Conservation (phyloP, 2,797 vertebrate genomes). For the Poecilia wingei region DNA sequence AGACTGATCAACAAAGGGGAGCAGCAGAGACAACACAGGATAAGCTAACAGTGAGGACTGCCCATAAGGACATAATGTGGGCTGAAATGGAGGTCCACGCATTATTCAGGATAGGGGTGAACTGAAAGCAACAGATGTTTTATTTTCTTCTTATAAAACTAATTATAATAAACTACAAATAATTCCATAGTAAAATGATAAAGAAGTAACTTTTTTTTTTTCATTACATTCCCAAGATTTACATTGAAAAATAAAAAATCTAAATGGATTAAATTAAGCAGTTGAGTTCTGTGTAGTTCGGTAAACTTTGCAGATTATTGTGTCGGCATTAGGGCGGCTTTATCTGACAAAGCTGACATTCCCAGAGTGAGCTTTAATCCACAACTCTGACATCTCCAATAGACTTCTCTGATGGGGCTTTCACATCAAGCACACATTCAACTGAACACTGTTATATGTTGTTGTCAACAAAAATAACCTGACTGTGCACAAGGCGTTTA, state of each 20-base stretch:
- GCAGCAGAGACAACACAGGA: slow-evolving; percentile 53
- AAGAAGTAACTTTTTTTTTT: neutral
- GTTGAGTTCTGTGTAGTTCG: neutral
- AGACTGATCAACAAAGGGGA: slow-evolving; percentile 67
- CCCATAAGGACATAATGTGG: slow-evolving; percentile 11
- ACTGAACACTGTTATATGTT: slow-evolving; percentile 54
- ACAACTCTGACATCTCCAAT: slow-evolving; percentile 50
- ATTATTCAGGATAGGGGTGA: slow-evolving; percentile 30
- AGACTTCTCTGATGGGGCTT: slow-evolving; percentile 36
- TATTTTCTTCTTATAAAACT: neutral
- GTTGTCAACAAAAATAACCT: slow-evolving; percentile 46
- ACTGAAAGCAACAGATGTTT: slow-evolving; percentile 24
- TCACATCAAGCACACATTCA: slow-evolving; percentile 47
- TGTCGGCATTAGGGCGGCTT: slow-evolving; percentile 16
- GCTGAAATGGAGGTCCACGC: neutral
- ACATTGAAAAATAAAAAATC: neutral
- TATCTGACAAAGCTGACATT: slow-evolving; percentile 60
- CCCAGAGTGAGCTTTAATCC: slow-evolving; percentile 65
- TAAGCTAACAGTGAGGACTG: slow-evolving; percentile 61
- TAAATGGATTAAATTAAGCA: neutral
- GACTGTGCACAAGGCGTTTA: slow-evolving; percentile 35
- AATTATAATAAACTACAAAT: neutral
- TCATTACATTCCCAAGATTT: neutral
- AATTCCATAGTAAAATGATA: neutral
- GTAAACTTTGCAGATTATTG: slow-evolving; percentile 1